Base-by-base conservation (phyloP, 2,797 vertebrate genomes). In the Tenualosa thibaudeaui region DNA sequence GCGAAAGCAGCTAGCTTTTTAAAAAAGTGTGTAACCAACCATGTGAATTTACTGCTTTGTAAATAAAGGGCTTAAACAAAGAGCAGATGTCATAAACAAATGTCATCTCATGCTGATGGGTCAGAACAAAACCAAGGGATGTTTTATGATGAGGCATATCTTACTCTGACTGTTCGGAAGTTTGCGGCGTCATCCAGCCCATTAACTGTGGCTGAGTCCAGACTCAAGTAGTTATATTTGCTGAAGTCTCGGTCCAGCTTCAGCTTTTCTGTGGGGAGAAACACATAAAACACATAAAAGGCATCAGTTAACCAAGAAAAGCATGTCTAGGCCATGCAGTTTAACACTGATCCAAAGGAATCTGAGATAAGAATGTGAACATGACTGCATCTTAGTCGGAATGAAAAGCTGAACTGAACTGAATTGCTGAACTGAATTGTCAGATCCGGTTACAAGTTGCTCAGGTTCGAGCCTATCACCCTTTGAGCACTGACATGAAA, bases 201-300 rank as follows among this genome's bases (percentile, higher is more conserved):
- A 3, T 96, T 97, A 84, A 99, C 98, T 68, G 82, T 94, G 8
- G 98, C 97, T 0, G 98, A 99, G 91, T 99, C 98, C 89, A 99
- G 95, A 86, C 97, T 97, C 89, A 99, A 93, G 92, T 99, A 99
- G 94, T 99, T 99, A 91, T 99, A 99, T 84, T 96, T 97, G 95
- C 97, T 98, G 93, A 98, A 96, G 91, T 99, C 98, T 5, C 95
- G 93, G 89, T 98, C 96, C 83, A 99, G 95, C 90, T 97, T 99
- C 85, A 99, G 96, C 81, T 96, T 97, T 90, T 93, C 98, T 99
- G 93, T 86, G 82, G 51, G 8, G 31, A 40, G 0, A 75, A 91
- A 91, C 83, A 90, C 85, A 88, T 3, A 82, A 82, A 53, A 81
- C 53, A 78, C 46, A 78, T 31, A 49, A 87, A 5, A 26, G 49